Evolutionary conservation across 2,113 vertebrate genomes (phyloP).

Genomic region (Macrotis lagotis): DNA sequence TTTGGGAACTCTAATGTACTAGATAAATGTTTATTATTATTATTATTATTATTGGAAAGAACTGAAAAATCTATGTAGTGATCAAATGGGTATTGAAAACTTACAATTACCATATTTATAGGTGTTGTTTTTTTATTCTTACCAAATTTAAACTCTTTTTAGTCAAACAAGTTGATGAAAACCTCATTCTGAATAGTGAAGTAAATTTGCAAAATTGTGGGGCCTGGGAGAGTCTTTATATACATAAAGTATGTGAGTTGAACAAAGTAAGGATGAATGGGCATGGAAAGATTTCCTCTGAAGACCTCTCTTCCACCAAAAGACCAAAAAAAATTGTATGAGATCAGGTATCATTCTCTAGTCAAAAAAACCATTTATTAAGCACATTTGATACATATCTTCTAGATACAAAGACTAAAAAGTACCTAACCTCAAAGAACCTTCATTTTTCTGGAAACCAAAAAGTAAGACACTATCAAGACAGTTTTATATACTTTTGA

Average conservation of each 20-base stretch:
- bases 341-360: background rate
- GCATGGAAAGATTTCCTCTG: background rate
- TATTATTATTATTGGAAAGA: background rate
- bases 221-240: background rate
- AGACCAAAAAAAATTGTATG: background rate
- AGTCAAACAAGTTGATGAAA: background rate
- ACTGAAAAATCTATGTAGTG: background rate
- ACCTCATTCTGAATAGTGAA: background rate
- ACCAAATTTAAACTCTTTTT: background rate
- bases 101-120: background rate
- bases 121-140: background rate
- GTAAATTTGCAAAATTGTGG: background rate
- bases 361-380: background rate
- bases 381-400: background rate
- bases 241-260: background rate
- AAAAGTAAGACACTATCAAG: background rate
- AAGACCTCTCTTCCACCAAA: background rate
- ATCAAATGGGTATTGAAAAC: background rate
- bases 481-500: background rate
- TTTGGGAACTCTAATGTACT: background rate
- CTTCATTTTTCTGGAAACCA: background rate
- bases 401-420: background rate
- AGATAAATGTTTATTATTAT: background rate
- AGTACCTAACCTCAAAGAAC: background rate
- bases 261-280: background rate